Base-by-base conservation (phyloP, 2,797 vertebrate genomes). In the Acridotheres tristis region DNA sequence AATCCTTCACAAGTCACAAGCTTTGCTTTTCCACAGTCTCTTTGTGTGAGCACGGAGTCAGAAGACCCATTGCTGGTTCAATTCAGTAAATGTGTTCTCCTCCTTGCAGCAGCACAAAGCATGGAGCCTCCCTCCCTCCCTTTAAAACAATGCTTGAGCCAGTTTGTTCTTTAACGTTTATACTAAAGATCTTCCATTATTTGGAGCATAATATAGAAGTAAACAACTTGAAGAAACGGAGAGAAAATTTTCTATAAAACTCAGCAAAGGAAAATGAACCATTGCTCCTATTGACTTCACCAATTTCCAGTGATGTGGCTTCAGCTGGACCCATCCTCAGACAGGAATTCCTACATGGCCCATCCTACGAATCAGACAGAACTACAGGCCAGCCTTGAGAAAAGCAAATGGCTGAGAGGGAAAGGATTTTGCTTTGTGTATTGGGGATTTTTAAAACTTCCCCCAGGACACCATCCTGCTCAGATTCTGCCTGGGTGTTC, bases 311-410 rank as follows among this genome's bases (percentile, higher is more conserved):
- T 8, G 50, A 48, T 25, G 9, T 3, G 13, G 34, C 58, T 80
- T 67, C 72, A 74, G 38, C 69, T 19, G 73, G 47, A 75, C 16
- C 17, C 30, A 13, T 63, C 65, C 57, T 59, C 6, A 5, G 25
- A 2, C n/a, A 27, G 0, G 0, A 16, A 17, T n/a, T 38, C 20
- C 29, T 20, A 4, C 12, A 6, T 2, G 1, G 20, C 45, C 16
- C 50, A 16, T 19, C 80, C 73, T 51, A 4, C 9, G 5, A 54
- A 20, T 13, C 43, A 8, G 43, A 10, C 7, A 16, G 51, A 68
- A 14, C 29, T 27, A 38, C 4, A 3, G 23, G 9, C 38, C 34
- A 78, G 47, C 27, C 30, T 62, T 17, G 10, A 72, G 47, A 22
- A 67, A 23, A 71, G 36, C 5, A 29, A 8, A 18, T 1, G 6